Conservation (phyloP, 2,113 vertebrate genomes). For the Solenodon paradoxus region DNA sequence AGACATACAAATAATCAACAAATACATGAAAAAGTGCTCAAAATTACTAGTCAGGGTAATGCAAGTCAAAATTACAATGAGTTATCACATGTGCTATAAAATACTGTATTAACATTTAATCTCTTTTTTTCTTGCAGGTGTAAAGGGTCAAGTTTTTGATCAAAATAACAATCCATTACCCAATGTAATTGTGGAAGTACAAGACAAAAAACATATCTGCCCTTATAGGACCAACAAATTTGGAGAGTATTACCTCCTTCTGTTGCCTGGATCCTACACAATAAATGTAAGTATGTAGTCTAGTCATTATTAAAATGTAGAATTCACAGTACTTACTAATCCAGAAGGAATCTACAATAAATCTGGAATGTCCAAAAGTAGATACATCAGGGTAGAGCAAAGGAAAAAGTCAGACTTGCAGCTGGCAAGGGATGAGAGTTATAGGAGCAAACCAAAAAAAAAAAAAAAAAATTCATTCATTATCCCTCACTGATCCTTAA, state of each 20-base stretch:
- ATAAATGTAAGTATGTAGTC: constrained; percentile 88
- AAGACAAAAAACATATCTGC: constrained; percentile 87
- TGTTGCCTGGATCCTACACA: constrained; percentile 91
- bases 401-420: background rate
- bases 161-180: constrained; percentile 82
- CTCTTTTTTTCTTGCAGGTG: constrained; percentile 81
- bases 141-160: constrained; percentile 93
- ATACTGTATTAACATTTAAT: background rate
- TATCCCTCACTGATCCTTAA: no score
- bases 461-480: no score
- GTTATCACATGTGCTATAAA: background rate
- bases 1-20: no score
- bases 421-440: background rate
- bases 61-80: background rate
- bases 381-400: background rate
- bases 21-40: no score
- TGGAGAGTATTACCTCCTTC: constrained; percentile 94
- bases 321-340: background rate
- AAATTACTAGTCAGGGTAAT: no score
- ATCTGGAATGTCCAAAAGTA: background rate
- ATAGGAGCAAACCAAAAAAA: background rate
- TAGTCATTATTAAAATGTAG: constrained; percentile 11
- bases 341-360: background rate
- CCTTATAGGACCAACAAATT: constrained; percentile 89
- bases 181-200: constrained; percentile 88